Evolutionary conservation across 2,797 vertebrate genomes (phyloP), one percentile per base, ranked within the genome.

Genomic region (Pyrrhura leucotis): DNA sequence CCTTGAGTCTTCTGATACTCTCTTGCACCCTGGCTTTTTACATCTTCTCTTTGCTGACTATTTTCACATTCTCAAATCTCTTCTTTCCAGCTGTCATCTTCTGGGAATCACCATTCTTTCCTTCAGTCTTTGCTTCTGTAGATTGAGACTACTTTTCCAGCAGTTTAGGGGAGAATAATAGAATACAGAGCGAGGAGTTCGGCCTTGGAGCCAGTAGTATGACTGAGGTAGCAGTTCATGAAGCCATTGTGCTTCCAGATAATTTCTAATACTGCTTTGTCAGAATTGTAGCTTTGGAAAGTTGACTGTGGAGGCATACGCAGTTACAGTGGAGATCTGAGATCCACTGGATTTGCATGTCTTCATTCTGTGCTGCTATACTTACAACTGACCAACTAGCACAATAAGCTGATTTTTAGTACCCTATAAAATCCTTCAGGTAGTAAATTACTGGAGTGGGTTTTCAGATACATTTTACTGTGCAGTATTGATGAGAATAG

Each of bases 11-110:
- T 31, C 85, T 47, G 17, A 39, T 75, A 44, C 9, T 51, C 12
- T 72, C 54, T 89, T 74, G 39, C 22, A 62, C 50, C 39, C 12
- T 88, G 42, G 22, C 92, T 89, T 89, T 96, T 81, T 50, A 62
- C 18, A 21, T 77, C 50, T 74, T 87, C 37, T 89, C 39, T 93
- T 92, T 69, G 26, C 42, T 73, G 44, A 39, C 44, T 87, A 23
- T 91, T 29, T 74, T 84, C 28, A 37, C 14, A 4, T 51, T 40
- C 47, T 85, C 5, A 8, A 6, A 13, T 82, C 47, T 75, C 20
- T 87, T 92, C 62, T 77, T 85, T 61, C 35, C 2, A 2, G 26
- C 69, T 95, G 58, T 86, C 26, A 3, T 84, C 73, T 47, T 85
- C 69, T 73, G 35, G 54, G 47, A 69, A 23, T 86, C 51, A 21